Evolutionary conservation across 1,140 invertebrate genomes (phyloP).

Genomic region (Triops cancriformis): DNA sequence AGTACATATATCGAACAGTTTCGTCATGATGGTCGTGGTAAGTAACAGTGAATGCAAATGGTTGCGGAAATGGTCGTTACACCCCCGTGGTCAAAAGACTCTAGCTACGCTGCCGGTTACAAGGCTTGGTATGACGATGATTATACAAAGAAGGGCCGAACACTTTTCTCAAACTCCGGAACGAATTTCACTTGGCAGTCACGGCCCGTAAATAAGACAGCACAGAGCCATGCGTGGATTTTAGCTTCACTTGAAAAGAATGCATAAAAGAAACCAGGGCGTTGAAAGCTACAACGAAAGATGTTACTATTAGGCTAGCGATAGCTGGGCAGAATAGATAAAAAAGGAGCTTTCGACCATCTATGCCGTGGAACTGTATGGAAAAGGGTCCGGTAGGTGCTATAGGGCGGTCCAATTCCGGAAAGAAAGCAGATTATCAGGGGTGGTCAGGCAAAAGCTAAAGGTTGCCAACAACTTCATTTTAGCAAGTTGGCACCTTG

Average conservation of each 20-base stretch:
- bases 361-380: neutral
- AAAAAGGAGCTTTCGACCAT: neutral
- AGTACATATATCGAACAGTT: neutral
- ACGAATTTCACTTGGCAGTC: constrained; percentile 3
- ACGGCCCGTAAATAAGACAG: constrained; percentile 12
- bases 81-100: neutral
- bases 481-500: constrained; percentile 7
- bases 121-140: neutral
- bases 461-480: constrained; percentile 10
- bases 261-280: neutral
- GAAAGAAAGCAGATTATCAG: neutral
- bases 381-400: neutral
- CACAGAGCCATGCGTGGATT: neutral
- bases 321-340: neutral
- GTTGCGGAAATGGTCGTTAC: constrained; percentile 9
- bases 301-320: neutral
- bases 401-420: neutral
- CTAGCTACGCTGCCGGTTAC: neutral
- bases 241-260: neutral
- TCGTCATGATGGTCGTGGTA: neutral
- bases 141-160: neutral
- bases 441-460: neutral
- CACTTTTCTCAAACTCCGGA: constrained; percentile 10
- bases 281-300: neutral
- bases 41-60: neutral